A percentile compares a stretch with the other conserved stretches of the same genome.
Evolutionary conservation across 2,797 vertebrate genomes (phyloP).

Genomic region (Galagoides demidoff): DNA sequence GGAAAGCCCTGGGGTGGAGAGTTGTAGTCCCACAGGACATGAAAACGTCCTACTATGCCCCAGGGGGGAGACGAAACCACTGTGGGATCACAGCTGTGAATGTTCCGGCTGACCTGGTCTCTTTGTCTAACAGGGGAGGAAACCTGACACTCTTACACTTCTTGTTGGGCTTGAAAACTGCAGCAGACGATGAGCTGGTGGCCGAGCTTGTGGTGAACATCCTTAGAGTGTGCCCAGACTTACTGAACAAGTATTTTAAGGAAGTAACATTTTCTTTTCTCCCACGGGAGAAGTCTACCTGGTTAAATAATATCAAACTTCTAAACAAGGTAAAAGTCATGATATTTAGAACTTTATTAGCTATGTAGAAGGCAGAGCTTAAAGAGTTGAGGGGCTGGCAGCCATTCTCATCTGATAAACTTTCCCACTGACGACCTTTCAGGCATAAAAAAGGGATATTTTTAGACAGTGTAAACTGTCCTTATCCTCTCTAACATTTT

Average conservation of each 20-base stretch:
- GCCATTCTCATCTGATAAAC: too few species aligned
- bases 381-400: accelerated
- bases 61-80: too few species aligned
- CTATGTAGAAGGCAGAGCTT: accelerated
- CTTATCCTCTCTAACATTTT: background rate
- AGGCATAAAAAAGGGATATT: background rate
- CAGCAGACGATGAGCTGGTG: conserved; percentile 93
- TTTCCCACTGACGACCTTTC: too few species aligned
- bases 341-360: background rate
- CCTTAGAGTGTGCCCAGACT: conserved; percentile 93
- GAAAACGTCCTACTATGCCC: background rate
- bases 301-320: conserved; percentile 93
- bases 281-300: conserved; percentile 91
- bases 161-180: conserved; percentile 93
- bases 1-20: background rate
- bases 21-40: background rate
- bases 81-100: accelerated
- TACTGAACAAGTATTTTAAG: conserved; percentile 94
- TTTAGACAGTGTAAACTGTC: background rate
- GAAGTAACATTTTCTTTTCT: conserved; percentile 93
- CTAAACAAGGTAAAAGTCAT: conserved; percentile 92
- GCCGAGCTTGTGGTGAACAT: conserved; percentile 92
- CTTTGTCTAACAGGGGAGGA: conserved; percentile 87
- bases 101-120: background rate
- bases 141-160: conserved; percentile 96